Evolutionary conservation across 2,797 vertebrate species (phyloP).

Genomic region (Gambusia yucatana): DNA sequence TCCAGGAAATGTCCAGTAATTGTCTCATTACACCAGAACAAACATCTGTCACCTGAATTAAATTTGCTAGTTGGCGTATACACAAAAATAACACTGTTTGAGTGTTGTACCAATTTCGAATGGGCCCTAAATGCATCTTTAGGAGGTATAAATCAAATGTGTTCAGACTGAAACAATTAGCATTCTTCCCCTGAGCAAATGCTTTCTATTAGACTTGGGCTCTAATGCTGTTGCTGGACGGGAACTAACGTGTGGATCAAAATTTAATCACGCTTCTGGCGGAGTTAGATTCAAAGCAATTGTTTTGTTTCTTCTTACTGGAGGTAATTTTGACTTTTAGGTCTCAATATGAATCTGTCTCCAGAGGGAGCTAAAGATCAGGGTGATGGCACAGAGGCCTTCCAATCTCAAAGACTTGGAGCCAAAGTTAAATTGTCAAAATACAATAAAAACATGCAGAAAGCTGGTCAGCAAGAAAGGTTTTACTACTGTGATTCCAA

Average conservation of each 20-base stretch:
- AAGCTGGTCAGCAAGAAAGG: neutral
- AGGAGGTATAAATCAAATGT: neutral
- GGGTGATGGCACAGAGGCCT: neutral
- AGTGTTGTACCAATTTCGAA: neutral
- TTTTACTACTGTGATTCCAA: neutral
- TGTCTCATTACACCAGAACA: neutral
- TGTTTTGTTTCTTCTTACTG: neutral
- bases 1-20: neutral
- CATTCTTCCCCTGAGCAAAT: conserved; percentile 27
- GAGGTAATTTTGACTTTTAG: neutral
- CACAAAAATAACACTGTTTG: neutral
- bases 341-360: neutral
- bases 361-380: neutral
- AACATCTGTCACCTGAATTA: neutral
- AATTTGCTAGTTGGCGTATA: neutral
- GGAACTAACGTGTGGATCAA: neutral
- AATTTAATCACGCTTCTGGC: neutral
- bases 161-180: conserved; percentile 30
- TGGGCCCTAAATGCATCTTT: neutral
- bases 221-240: too few species aligned
- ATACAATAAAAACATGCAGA: neutral
- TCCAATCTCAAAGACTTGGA: neutral
- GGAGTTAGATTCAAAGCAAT: neutral
- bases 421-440: neutral
- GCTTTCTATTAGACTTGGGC: conserved; percentile 10